Percentiles rank a stretch among this genome's conserved stretches.
Evolutionary conservation across 2,888 invertebrate species (phyloP).

Genomic region (Creontiades dilutus): DNA sequence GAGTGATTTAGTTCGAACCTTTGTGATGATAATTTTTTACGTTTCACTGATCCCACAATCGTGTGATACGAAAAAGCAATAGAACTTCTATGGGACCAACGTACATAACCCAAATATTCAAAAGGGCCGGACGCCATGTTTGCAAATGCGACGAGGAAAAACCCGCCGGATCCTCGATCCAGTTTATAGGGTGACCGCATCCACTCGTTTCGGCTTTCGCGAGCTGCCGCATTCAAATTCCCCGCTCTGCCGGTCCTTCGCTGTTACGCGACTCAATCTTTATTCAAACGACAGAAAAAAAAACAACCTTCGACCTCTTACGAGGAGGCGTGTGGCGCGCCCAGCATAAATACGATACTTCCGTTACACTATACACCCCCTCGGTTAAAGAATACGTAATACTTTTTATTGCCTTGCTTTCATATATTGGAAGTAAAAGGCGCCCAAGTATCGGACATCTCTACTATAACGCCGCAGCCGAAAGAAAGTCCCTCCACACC

Average conservation of each 20-base stretch:
- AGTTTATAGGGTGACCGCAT: constrained; percentile 13
- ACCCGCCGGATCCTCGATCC: not conserved
- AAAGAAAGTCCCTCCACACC: not conserved
- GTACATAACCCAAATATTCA: not conserved
- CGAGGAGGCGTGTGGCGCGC: not conserved
- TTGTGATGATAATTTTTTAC: no score
- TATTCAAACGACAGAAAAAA: constrained; percentile 23
- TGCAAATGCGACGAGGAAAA: not conserved
- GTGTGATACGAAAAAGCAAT: no score
- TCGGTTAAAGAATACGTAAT: not conserved
- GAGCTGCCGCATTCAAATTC: constrained; percentile 22
- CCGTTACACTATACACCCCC: not conserved
- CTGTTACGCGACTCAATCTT: not conserved
- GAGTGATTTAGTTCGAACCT: no score
- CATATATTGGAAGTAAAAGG: not conserved
- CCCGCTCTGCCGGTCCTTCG: not conserved
- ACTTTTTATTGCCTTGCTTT: no score
- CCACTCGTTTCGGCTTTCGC: constrained; percentile 13
- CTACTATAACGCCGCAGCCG: not conserved
- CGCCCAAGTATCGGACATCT: not conserved
- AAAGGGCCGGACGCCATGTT: not conserved
- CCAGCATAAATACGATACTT: not conserved
- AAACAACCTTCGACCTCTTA: not conserved
- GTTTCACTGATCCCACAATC: no score
- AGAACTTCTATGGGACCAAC: no score